Evolutionary conservation across 2,797 vertebrate genomes (phyloP).

Genomic region (Aldrovandia affinis): DNA sequence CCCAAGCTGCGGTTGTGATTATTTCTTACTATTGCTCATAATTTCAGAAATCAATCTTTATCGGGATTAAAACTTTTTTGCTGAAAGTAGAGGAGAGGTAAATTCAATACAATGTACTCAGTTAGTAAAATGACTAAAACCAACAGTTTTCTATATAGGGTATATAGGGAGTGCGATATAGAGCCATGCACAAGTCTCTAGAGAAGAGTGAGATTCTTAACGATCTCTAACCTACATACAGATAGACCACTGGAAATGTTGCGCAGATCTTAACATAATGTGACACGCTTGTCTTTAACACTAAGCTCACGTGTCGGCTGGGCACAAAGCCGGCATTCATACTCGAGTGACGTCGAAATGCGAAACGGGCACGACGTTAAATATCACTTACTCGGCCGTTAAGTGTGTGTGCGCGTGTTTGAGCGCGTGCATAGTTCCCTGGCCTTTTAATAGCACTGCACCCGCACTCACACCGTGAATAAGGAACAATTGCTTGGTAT

Average conservation of each 20-base stretch:
- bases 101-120: background rate
- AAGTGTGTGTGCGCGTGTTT: background rate
- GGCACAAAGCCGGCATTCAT: slow-evolving; percentile 14
- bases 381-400: background rate
- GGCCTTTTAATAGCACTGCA: background rate
- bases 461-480: background rate
- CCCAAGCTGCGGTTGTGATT: background rate
- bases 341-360: slow-evolving; percentile 10
- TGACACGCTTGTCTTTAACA: slow-evolving; percentile 15
- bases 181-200: background rate
- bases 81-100: slow-evolving; percentile 19
- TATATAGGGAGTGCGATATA: too few relatives aligned
- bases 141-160: background rate
- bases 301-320: background rate
- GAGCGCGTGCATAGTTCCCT: background rate
- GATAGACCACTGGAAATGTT: background rate
- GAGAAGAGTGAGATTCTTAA: background rate
- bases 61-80: background rate
- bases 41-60: background rate
- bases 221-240: background rate
- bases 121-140: background rate
- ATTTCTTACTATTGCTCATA: slow-evolving; percentile 1
- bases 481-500: background rate
- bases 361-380: background rate
- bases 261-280: background rate